Percentiles rank a stretch among this genome's conserved stretches.
These are phyloP conservation scores for Mohoua ochrocephala DNA, from an alignment of 2,113 vertebrate species.

Conservation along the genomic window DNA sequence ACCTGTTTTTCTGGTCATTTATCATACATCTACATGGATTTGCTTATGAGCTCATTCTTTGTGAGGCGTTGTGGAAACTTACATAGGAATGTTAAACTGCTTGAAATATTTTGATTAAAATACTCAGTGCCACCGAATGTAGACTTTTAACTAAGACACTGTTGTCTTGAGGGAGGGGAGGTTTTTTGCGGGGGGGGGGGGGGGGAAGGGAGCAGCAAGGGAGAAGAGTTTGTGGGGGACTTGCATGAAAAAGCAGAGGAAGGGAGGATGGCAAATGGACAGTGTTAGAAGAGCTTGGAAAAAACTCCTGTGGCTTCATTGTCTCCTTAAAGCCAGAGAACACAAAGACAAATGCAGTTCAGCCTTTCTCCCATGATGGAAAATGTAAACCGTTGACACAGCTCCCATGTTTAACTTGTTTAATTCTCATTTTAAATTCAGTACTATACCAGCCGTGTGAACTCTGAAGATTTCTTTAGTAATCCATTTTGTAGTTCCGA, in stretches of 20 bases:
- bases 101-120: slow-evolving; percentile 75
- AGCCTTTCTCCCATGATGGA: slow-evolving; percentile 76
- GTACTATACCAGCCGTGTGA: slow-evolving; percentile 80
- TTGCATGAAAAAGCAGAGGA: slow-evolving; percentile 56
- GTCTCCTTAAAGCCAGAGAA: slow-evolving; percentile 70
- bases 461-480: slow-evolving; percentile 83
- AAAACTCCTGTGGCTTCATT: slow-evolving; percentile 78
- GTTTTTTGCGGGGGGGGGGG: background rate
- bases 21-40: slow-evolving; percentile 68
- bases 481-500: slow-evolving; percentile 97
- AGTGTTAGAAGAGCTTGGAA: slow-evolving; percentile 73
- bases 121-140: slow-evolving; percentile 18
- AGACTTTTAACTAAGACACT: slow-evolving; percentile 20
- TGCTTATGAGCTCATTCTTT: slow-evolving; percentile 69
- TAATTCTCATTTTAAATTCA: slow-evolving; percentile 89
- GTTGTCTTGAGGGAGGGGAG: background rate
- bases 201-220: background rate
- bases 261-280: slow-evolving; percentile 64
- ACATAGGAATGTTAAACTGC: slow-evolving; percentile 69
- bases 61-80: slow-evolving; percentile 55
- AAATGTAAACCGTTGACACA: slow-evolving; percentile 75
- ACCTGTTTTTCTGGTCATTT: slow-evolving; percentile 76
- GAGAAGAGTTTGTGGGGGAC: background rate
- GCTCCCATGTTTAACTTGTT: slow-evolving; percentile 82
- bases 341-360: slow-evolving; percentile 76